These are phyloP conservation scores for Calephelis virginiensis DNA, from an alignment of 1,140 invertebrate species.

Conservation along the genomic window DNA sequence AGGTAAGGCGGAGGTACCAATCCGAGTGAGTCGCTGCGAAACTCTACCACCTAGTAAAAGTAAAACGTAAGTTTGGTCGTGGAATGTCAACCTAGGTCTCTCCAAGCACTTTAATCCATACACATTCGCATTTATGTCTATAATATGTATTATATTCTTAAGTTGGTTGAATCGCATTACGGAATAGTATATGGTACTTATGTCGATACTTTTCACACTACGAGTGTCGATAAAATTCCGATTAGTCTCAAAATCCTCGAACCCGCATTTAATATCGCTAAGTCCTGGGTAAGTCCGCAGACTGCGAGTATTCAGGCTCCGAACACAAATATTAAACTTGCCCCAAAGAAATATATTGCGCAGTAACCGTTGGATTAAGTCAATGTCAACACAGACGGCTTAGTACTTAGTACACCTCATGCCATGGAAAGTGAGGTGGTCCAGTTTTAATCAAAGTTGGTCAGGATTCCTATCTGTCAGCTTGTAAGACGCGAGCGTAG, in stretches of 20 bases:
- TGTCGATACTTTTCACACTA: constrained; percentile 19
- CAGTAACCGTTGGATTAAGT: constrained; percentile 55
- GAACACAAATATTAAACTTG: constrained; percentile 65
- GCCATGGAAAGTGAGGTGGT: constrained; percentile 17
- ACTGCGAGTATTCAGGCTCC: constrained; percentile 34
- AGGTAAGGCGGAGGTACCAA: no score
- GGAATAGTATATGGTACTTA: neutral
- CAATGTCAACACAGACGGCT: constrained; percentile 54
- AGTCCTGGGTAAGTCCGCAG: constrained; percentile 42
- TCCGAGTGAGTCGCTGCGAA: no score
- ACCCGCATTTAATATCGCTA: constrained; percentile 54
- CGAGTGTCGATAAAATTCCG: constrained; percentile 38
- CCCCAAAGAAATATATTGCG: constrained; percentile 66
- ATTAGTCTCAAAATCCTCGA: constrained; percentile 43
- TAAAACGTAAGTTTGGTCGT: no score
- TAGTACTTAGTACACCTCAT: constrained; percentile 32
- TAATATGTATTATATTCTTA: no score
- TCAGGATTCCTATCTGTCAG: constrained; percentile 11
- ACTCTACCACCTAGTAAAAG: no score
- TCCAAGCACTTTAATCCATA: no score
- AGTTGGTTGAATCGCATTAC: neutral
- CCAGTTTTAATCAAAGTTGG: no score
- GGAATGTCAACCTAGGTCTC: no score
- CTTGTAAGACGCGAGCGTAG: no score
- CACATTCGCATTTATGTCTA: no score